Conservation (phyloP, 2,113 vertebrate species). For the Microtus richardsoni region DNA sequence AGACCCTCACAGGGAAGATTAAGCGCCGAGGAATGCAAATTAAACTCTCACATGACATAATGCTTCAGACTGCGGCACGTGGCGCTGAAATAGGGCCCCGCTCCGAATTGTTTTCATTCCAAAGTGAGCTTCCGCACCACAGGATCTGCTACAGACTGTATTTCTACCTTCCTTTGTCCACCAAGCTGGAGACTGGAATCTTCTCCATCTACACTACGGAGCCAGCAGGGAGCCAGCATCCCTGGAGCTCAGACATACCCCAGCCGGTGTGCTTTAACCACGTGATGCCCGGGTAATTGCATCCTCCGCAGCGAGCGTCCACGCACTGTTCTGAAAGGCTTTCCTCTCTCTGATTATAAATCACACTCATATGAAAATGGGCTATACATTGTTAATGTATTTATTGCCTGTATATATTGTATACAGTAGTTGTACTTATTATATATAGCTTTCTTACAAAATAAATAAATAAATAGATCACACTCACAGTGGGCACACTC, state of each 20-base stretch:
- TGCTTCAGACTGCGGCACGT: constrained; percentile 54
- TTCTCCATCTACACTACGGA: constrained; percentile 1
- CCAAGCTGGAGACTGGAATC: neutral
- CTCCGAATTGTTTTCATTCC: constrained; percentile 43
- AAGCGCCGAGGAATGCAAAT: constrained; percentile 65
- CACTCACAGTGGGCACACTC: neutral
- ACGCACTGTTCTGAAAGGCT: fast-evolving
- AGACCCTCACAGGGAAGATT: constrained; percentile 55
- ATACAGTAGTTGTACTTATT: too few relatives aligned
- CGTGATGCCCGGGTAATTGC: fast-evolving
- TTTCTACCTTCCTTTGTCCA: neutral
- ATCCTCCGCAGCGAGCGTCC: fast-evolving
- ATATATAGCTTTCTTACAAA: too few relatives aligned
- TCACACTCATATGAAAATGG: neutral
- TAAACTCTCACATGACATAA: constrained; percentile 61
- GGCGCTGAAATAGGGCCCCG: constrained; percentile 41
- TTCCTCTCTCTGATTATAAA: neutral
- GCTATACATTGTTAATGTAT: too few relatives aligned
- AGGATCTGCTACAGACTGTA: constrained; percentile 52
- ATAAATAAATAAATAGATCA: neutral
- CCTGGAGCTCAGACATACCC: neutral
- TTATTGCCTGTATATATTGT: too few relatives aligned
- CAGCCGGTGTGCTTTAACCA: neutral
- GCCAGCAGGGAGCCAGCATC: neutral
- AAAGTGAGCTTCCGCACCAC: constrained; percentile 46